phyloP scores from a whole-genome alignment of 2,113 vertebrate genomes.

The Sturnus vulgaris region DNA sequence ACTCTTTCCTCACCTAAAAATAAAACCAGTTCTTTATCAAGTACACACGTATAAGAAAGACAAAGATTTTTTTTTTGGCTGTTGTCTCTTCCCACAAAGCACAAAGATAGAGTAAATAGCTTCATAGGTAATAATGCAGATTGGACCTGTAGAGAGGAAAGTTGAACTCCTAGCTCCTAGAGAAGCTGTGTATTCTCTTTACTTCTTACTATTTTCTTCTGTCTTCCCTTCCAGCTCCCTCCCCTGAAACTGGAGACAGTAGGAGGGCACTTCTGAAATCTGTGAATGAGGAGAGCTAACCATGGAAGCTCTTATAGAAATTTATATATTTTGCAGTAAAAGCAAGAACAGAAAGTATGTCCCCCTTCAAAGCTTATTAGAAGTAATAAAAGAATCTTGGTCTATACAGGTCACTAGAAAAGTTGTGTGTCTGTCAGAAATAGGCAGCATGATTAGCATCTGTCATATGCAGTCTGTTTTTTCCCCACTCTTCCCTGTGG shows the following conservation, averaged over 20 bases:
- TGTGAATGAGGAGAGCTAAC: neutral
- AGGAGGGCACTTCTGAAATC: neutral
- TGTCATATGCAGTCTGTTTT: neutral
- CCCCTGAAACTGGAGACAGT: neutral
- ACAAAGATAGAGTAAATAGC: neutral
- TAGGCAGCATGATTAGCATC: neutral
- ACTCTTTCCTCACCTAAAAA: neutral
- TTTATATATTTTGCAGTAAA: neutral
- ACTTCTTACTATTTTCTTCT: neutral
- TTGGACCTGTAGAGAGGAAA: neutral
- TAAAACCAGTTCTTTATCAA: neutral
- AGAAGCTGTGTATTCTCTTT: neutral
- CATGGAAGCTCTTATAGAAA: neutral
- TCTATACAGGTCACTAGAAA: neutral
- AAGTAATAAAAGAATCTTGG: neutral
- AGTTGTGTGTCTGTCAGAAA: neutral
- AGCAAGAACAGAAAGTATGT: neutral
- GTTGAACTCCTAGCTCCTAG: neutral
- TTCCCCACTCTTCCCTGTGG: neutral
- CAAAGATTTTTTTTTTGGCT: neutral
- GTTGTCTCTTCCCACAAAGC: neutral
- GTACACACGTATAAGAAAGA: neutral
- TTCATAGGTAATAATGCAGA: neutral
- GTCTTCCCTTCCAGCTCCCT: neutral
- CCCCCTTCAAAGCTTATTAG: neutral